These are phyloP conservation scores for Parelbella ahira DNA, from an alignment of 2,888 invertebrate species.

Conservation along the genomic window DNA sequence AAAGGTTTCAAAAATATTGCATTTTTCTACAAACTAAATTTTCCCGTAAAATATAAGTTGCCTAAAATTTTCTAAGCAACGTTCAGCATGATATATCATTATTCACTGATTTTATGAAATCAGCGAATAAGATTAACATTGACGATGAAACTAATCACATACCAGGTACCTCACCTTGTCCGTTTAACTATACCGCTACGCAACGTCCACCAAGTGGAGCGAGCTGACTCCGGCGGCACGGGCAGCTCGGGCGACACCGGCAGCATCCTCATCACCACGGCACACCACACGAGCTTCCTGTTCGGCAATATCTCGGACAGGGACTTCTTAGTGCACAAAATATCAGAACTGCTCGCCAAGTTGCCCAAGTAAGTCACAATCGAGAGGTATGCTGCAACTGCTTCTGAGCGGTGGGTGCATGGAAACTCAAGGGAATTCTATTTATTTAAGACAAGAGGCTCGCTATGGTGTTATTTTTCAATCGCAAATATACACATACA, in stretches of 20 bases:
- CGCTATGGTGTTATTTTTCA: too few relatives aligned
- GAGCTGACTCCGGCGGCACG: constrained; percentile 85
- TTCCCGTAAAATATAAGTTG: too few relatives aligned
- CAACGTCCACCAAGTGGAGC: constrained; percentile 89
- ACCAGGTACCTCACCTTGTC: constrained; percentile 89
- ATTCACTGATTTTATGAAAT: too few relatives aligned
- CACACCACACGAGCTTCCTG: constrained; percentile 90
- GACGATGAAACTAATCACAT: too few relatives aligned
- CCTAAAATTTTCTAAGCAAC: too few relatives aligned
- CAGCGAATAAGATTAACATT: too few relatives aligned
- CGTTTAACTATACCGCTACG: constrained; percentile 94
- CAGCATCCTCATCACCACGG: constrained; percentile 90
- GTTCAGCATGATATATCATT: too few relatives aligned
- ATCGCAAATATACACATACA: too few relatives aligned
- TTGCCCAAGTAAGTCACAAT: constrained; percentile 76
- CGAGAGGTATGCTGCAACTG: background rate
- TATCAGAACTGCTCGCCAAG: constrained; percentile 91
- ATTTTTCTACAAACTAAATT: too few relatives aligned
- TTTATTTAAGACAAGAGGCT: too few relatives aligned
- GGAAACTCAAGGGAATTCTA: background rate
- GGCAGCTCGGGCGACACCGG: constrained; percentile 80
- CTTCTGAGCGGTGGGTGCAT: background rate
- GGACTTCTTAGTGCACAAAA: constrained; percentile 93
- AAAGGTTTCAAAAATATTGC: too few relatives aligned
- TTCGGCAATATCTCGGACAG: constrained; percentile 94